These are phyloP conservation scores for Drosophila asahinai DNA, from an alignment of 1,140 invertebrate genomes.

Conservation along the genomic window DNA sequence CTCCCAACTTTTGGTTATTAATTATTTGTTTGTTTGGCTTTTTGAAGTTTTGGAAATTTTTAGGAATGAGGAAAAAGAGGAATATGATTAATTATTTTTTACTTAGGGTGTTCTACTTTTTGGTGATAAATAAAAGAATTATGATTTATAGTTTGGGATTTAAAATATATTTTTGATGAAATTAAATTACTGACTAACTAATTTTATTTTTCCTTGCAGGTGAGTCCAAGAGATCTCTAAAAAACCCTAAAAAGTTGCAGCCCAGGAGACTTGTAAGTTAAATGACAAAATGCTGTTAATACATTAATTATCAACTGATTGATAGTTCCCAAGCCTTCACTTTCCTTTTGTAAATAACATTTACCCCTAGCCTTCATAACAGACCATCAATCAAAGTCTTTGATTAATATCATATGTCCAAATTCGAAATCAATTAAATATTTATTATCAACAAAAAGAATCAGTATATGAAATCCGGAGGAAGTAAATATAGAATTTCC, in stretches of 20 bases:
- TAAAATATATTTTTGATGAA: not conserved
- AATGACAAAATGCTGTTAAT: not conserved
- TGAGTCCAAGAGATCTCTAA: not conserved
- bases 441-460: slow-evolving; percentile 56
- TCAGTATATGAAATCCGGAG: slow-evolving; percentile 4
- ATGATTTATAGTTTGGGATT: not conserved
- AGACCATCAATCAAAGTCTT: slow-evolving; percentile 59
- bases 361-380: slow-evolving; percentile 12
- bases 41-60: slow-evolving; percentile 22
- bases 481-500: slow-evolving; percentile 52
- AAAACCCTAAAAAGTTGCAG: not conserved
- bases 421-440: slow-evolving; percentile 68
- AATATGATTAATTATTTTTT: slow-evolving; percentile 13
- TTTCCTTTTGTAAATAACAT: not conserved
- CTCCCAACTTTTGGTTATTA: slow-evolving; percentile 39
- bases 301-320: slow-evolving; percentile 1
- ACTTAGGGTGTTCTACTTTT: not conserved
- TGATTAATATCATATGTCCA: slow-evolving; percentile 33
- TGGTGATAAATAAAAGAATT: not conserved
- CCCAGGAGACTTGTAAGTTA: not conserved
- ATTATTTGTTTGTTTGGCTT: slow-evolving; percentile 39
- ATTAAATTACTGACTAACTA: not conserved
- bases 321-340: not conserved
- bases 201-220: not conserved
- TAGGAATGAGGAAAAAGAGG: not conserved